Base-by-base conservation (phyloP, 2,113 vertebrate genomes). In the Ptychochromis oligacanthus region DNA sequence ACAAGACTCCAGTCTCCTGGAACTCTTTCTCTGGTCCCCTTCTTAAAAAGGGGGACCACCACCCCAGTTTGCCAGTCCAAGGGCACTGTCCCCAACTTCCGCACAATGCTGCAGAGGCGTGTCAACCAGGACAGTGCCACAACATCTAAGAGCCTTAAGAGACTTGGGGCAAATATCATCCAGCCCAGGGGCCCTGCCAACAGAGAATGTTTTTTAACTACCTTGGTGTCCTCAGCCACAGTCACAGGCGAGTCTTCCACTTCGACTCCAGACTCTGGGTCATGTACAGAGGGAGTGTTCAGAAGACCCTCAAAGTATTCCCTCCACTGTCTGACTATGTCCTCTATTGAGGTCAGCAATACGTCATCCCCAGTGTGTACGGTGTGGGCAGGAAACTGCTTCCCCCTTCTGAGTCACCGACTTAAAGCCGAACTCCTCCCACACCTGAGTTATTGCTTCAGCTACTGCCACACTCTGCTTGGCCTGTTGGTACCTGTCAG, bases 321-420 rank as follows among this genome's bases (percentile, higher is more conserved):
- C 38, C 38, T 38, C 6, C 20, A 18, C 18, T n/a, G n/a, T 1
- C 34, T 38, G n/a, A 64, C 34, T 6, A 40, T 67, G 38, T 67
- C 38, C 26, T 46, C 40, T 64, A 36, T 64, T 34, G 20, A 40
- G 7, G 34, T 64, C 34, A 0, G 31, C 31, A 34, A 12, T 34
- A 1, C 40, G 14, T 20, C 40, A 34, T 64, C 4, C 13, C 61
- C 61, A 40, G 34, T 40, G 22, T 64, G 1, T 64, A 8, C 34
- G 1, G 0, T 64, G 0, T 40, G 20, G 36, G n/a, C 61, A 65
- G 36, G 61, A 24, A 43, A 43, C 61, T 43, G 61, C 36, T 36
- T 36, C 34, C 34, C 0, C 36, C 0, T 65, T 43, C 14, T 0
- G 0, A 65, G 13, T 65, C n/a, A 0, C n/a, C 61, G n/a, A 24